Base-by-base conservation (phyloP, 1,140 invertebrate species). In the Cyrtorhinus lividipennis region DNA sequence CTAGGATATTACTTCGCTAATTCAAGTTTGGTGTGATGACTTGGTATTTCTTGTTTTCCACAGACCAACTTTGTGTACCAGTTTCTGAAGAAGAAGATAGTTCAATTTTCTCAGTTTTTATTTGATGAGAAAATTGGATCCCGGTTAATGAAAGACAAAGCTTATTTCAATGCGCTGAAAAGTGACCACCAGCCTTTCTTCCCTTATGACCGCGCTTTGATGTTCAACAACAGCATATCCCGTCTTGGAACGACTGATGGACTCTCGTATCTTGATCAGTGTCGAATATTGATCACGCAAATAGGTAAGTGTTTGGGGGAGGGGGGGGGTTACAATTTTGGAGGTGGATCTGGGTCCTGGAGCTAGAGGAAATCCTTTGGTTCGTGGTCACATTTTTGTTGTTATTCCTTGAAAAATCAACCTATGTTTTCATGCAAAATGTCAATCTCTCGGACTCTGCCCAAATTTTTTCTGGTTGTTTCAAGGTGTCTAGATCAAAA, bases 41-140 rank as follows among this genome's bases (percentile, higher is more conserved):
- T n/a, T n/a, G n/a, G n/a, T n/a, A n/a, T n/a, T n/a, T n/a, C n/a
- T n/a, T n/a, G n/a, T n/a, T n/a, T n/a, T n/a, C 67, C 73, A 63
- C 67, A 82, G 80, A 83, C 97, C 0, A 98, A 98, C 72, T 95
- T 92, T 72, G 93, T 92, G 0, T 99, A 98, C 76, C 93, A 96
- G 74, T 98, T 96, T 76, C 77, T 99, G 48, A 81, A 88, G 64
- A 86, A 94, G 63, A 97, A 98, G 74, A 89, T 99, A 68, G 87
- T 88, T 67, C 86, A 87, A 2, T 96, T 99, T 72, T 98, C 95
- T 1, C 94, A 98, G 74, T 99, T 98, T 74, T 82, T 99, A 68
- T 98, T 88, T 73, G 95, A 99, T 75, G 96, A 99, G 75, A 93
- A 96, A 68, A 97, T 99, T 59, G 98, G 98, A 74, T 97, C 94